Percentiles rank a stretch among this genome's conserved stretches.
phyloP scores from a whole-genome alignment of 2,113 vertebrate species.

The Phainopepla nitens region DNA sequence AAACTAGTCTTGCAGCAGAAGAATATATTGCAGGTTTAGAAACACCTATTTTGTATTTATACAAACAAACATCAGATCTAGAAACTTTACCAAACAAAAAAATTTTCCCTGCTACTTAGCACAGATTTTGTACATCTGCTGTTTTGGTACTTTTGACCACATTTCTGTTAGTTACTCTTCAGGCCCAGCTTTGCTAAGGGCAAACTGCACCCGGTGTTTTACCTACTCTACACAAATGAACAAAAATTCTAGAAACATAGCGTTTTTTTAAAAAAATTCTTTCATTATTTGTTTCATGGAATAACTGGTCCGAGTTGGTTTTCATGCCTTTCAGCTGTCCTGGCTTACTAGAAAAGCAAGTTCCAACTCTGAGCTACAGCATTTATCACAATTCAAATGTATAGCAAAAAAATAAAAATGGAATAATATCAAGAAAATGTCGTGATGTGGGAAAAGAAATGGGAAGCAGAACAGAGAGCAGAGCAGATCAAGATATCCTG shows the following conservation, averaged over 20 bases:
- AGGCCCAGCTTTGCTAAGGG: neutral
- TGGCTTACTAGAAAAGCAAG: neutral
- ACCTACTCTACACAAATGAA: neutral
- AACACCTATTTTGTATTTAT: neutral
- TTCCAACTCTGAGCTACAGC: neutral
- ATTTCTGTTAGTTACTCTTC: neutral
- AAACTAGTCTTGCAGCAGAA: neutral
- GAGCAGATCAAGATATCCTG: too few relatives aligned
- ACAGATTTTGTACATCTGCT: neutral
- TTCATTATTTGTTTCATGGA: neutral
- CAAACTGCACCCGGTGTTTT: neutral
- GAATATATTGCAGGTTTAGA: neutral
- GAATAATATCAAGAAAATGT: neutral
- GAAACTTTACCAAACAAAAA: neutral
- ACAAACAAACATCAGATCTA: neutral
- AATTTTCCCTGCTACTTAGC: neutral
- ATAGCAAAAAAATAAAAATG: neutral
- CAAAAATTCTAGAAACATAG: neutral
- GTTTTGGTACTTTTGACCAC: neutral
- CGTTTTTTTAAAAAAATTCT: neutral
- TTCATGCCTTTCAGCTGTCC: neutral
- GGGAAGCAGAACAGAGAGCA: too few relatives aligned
- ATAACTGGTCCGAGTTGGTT: neutral
- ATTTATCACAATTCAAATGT: neutral
- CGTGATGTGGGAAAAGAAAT: too few relatives aligned